A percentile compares a stretch with the other conserved stretches of the same genome.
Evolutionary conservation across 2,888 invertebrate genomes (phyloP).

Genomic region (Chrysina gloriosa): DNA sequence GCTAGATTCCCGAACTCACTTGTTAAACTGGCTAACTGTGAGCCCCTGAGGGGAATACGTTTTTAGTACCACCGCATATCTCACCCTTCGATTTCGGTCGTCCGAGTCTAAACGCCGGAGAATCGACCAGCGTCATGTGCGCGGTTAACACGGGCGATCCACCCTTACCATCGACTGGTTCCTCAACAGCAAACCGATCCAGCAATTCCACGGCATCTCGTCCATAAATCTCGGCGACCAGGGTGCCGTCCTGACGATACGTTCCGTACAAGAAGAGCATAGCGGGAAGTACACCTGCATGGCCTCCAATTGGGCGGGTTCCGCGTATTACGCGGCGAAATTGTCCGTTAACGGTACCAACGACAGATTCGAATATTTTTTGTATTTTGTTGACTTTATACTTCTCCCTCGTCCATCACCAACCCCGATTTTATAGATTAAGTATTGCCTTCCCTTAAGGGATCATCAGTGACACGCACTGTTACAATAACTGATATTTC

Average conservation of each 20-base stretch:
- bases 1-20: no score
- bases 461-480: no score
- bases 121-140: slow-evolving; percentile 73
- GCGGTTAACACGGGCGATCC: slow-evolving; percentile 78
- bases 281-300: slow-evolving; percentile 81
- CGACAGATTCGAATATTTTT: not conserved
- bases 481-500: slow-evolving; percentile 78
- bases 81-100: slow-evolving; percentile 71
- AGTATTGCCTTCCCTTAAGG: no score
- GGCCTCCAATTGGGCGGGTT: slow-evolving; percentile 77
- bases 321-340: slow-evolving; percentile 59
- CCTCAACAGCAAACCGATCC: slow-evolving; percentile 62
- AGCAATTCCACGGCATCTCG: slow-evolving; percentile 67
- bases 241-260: slow-evolving; percentile 73
- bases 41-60: no score
- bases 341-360: slow-evolving; percentile 66
- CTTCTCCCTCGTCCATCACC: no score
- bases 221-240: slow-evolving; percentile 66
- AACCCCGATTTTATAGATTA: no score
- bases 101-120: slow-evolving; percentile 74
- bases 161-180: slow-evolving; percentile 76
- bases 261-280: slow-evolving; percentile 78
- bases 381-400: not conserved
- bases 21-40: no score
- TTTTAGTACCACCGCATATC: slow-evolving; percentile 67